Percentiles rank a stretch among this genome's conserved stretches.
Evolutionary conservation across 2,888 invertebrate species (phyloP).

Genomic region (Temnothorax rugatulus): DNA sequence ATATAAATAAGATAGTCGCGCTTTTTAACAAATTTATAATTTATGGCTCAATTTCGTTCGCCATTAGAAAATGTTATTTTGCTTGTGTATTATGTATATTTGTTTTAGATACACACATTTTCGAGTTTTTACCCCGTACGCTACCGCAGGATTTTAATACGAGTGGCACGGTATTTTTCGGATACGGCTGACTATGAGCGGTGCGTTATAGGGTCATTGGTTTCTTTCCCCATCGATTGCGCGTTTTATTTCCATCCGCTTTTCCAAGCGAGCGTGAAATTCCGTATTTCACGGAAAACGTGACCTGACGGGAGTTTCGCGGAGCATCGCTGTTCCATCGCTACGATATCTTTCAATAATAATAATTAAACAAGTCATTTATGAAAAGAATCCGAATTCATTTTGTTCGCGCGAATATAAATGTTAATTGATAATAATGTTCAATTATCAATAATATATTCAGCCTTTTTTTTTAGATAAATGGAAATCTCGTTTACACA

Average conservation of each 20-base stretch:
- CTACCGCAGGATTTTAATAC: slow-evolving; percentile 17
- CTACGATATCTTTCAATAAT: not conserved
- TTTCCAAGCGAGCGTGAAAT: slow-evolving; percentile 50
- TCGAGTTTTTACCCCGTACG: not conserved
- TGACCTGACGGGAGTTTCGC: slow-evolving; percentile 37
- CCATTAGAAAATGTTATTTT: slow-evolving; percentile 5
- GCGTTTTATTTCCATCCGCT: slow-evolving; percentile 51
- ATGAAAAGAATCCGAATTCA: not conserved
- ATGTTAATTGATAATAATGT: slow-evolving; percentile 6
- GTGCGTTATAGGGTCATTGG: slow-evolving; percentile 47
- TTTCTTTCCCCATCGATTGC: slow-evolving; percentile 45
- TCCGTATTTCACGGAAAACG: slow-evolving; percentile 39
- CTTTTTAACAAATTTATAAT: not conserved
- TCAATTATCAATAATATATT: not conserved
- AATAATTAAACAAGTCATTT: slow-evolving; percentile 17
- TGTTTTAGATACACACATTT: not conserved
- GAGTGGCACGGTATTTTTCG: slow-evolving; percentile 30
- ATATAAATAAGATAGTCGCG: not conserved
- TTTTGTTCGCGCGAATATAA: not conserved
- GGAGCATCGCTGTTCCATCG: not conserved
- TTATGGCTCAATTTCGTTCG: not conserved
- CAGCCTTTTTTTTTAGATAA: not conserved
- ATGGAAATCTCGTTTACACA: not conserved
- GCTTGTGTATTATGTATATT: not conserved
- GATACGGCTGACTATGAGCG: slow-evolving; percentile 26